Percentiles rank a stretch among this genome's conserved stretches.
Evolutionary conservation across 2,888 invertebrate species (phyloP).

Genomic region (Pyrocoelia pectoralis): DNA sequence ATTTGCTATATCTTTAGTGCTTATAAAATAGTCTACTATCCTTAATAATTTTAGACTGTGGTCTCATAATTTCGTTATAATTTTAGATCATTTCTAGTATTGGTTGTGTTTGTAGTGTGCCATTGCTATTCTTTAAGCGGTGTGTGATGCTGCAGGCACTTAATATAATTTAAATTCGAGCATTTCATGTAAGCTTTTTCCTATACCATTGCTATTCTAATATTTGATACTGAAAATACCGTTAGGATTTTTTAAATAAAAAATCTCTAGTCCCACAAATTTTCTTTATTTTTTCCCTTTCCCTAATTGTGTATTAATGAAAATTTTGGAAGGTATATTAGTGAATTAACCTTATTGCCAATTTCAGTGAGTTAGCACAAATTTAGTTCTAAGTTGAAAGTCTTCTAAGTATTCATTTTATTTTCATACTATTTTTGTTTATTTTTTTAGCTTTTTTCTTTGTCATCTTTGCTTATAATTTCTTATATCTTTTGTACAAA

Average conservation of each 20-base stretch:
- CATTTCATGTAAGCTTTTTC: constrained; percentile 68
- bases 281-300: constrained; percentile 50
- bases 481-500: neutral
- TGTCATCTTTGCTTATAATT: constrained; percentile 21
- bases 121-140: constrained; percentile 18
- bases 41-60: constrained; percentile 50
- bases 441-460: constrained; percentile 31
- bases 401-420: constrained; percentile 46
- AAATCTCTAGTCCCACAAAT: constrained; percentile 75
- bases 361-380: constrained; percentile 44
- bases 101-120: constrained; percentile 25
- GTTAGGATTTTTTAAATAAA: constrained; percentile 63
- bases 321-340: neutral
- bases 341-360: constrained; percentile 37
- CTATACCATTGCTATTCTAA: constrained; percentile 57
- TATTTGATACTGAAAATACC: constrained; percentile 69
- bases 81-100: constrained; percentile 50
- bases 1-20: constrained; percentile 37
- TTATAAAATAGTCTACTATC: constrained; percentile 48
- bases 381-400: constrained; percentile 45
- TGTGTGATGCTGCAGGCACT: constrained; percentile 18
- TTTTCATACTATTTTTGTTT: constrained; percentile 37
- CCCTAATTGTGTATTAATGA: neutral
- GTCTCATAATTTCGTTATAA: constrained; percentile 53
- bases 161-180: constrained; percentile 44